phyloP scores from a whole-genome alignment of 2,797 vertebrate genomes.

The Myripristis murdjan region DNA sequence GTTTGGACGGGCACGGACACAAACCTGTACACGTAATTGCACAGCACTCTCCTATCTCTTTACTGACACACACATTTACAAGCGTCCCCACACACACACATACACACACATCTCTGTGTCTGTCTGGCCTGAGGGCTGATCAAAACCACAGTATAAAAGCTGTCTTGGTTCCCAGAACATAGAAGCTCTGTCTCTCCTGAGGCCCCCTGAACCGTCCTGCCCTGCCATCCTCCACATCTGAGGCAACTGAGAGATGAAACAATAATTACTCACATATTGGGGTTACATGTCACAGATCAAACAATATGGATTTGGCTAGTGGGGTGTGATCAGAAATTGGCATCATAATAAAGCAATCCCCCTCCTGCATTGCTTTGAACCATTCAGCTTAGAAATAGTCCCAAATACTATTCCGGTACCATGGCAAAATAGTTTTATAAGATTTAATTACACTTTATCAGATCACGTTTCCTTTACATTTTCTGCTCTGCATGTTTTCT shows the following conservation, averaged over 20 bases:
- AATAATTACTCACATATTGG: conserved; percentile 74
- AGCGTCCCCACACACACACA: not conserved
- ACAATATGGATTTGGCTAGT: conserved; percentile 69
- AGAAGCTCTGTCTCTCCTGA: conserved; percentile 33
- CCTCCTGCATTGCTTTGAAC: conserved; percentile 29
- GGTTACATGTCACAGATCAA: conserved; percentile 78
- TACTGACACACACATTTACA: not conserved
- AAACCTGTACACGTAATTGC: no score
- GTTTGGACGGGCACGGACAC: no score
- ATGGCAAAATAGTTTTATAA: conserved; percentile 18
- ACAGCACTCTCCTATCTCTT: not conserved
- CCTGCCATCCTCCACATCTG: conserved; percentile 67
- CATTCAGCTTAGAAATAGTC: conserved; percentile 22
- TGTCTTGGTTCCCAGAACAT: conserved; percentile 63
- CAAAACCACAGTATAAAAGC: conserved; percentile 65
- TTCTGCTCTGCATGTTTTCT: conserved; percentile 31
- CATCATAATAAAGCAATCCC: conserved; percentile 47
- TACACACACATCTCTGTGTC: conserved; percentile 11
- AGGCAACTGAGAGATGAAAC: conserved; percentile 64
- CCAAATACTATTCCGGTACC: conserved; percentile 27
- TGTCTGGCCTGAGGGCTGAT: conserved; percentile 61
- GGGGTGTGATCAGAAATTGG: conserved; percentile 67
- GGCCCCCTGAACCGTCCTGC: conserved; percentile 52
- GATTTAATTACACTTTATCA: conserved; percentile 32
- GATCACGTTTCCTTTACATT: conserved; percentile 30